A percentile compares a stretch with the other conserved stretches of the same genome.
phyloP scores from a whole-genome alignment of 2,888 invertebrate genomes.

The Heliconius aoede region DNA sequence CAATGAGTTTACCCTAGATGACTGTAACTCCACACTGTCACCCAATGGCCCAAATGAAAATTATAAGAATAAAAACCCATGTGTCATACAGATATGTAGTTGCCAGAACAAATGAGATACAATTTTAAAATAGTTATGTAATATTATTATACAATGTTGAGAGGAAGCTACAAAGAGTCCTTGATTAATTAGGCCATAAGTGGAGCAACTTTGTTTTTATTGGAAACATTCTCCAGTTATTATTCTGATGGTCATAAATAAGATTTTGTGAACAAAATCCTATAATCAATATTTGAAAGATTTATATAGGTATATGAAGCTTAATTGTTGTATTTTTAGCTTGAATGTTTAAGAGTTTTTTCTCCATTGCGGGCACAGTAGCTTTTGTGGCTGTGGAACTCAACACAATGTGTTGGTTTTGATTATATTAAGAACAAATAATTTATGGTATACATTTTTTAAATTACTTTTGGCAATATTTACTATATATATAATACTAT shows the following conservation, averaged over 20 bases:
- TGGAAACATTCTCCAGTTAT: slow-evolving; percentile 28
- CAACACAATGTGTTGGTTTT: no score
- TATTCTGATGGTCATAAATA: slow-evolving; percentile 12
- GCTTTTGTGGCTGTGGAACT: no score
- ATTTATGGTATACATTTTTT: no score
- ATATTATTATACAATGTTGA: slow-evolving; percentile 12
- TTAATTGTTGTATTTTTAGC: not conserved
- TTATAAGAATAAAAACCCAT: not conserved
- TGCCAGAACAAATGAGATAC: not conserved
- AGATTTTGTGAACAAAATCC: not conserved
- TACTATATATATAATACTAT: no score
- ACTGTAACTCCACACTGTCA: no score
- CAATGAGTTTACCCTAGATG: not conserved
- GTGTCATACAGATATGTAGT: not conserved
- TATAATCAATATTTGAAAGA: no score
- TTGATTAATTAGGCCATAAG: slow-evolving; percentile 34
- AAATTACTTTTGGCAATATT: no score
- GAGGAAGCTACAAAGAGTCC: slow-evolving; percentile 25
- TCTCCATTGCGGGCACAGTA: no score
- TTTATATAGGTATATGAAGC: no score
- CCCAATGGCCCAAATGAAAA: not conserved
- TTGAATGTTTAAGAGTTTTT: not conserved
- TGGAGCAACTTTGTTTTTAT: slow-evolving; percentile 29
- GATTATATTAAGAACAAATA: no score
- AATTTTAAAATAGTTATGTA: not conserved